Evolutionary conservation across 1,140 invertebrate species (phyloP), one percentile per base, ranked within the genome.

Genomic region (Pseudomyrmex concolor): DNA sequence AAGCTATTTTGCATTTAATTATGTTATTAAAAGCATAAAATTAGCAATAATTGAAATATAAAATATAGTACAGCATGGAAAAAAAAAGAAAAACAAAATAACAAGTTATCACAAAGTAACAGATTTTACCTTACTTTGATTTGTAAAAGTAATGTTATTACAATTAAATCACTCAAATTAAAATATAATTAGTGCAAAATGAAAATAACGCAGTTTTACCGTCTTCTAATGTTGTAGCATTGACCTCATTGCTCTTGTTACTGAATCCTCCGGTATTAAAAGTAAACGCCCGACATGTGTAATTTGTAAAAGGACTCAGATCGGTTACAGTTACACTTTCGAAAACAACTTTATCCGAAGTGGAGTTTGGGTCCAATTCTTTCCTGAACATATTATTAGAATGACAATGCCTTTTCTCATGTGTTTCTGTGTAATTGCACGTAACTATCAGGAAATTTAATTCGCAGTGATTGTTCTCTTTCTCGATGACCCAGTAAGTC

Each of bases 271-370:
- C 87, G 15, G 51, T 71, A 67, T 89, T 91, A 59, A 60, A 3
- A 19, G 68, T 77, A 8, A 72, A 64, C 34, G 84, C 87, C 15
- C 60, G 67, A 63, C 92, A 93, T 43, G 50, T 55, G n/a, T 93
- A 93, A 19, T 25, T 67, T 19, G 92, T 92, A 34, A 81, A 91
- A 12, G 92, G 90, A 73, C 86, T 91, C 7, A 93, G 43, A 67
- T 81, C 25, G 0, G 71, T 12, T 5, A 92, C 64, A 9, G 67
- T 85, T 5, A 82, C 48, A 19, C 83, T 84, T 8, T 87, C 5
- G 13, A 34, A 13, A n/a, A 63, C 4, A n/a, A 51, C 17, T 62
- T 63, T 25, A 50, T 76, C 19, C 70, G 54, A 59, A 59, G 7
- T 45, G 9, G 2, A 51, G 19, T 62, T 4, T 17, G n/a, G 2